These are phyloP conservation scores for Hypercompe scribonia DNA, from an alignment of 2,888 invertebrate species.

Conservation along the genomic window DNA sequence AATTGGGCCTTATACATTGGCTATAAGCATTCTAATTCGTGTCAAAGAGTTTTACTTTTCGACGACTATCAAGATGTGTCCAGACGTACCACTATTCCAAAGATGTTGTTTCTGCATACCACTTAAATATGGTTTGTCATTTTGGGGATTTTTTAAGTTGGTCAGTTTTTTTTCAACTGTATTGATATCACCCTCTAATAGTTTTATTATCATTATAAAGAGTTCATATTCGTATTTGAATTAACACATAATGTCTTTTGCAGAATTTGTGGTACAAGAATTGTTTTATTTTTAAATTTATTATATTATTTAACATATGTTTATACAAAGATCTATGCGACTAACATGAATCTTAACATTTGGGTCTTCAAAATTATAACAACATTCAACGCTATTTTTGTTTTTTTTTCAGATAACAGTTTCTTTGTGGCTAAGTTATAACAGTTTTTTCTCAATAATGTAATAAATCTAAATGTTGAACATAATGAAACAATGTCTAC, in stretches of 20 bases:
- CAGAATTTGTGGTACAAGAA: too few relatives aligned
- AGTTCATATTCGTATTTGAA: too few relatives aligned
- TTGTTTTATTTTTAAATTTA: neutral
- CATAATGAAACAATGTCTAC: too few relatives aligned
- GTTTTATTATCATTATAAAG: too few relatives aligned
- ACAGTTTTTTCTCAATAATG: too few relatives aligned
- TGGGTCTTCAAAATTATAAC: neutral
- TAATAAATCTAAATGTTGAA: too few relatives aligned
- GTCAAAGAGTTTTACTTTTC: neutral
- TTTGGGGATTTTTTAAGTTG: constrained; percentile 12
- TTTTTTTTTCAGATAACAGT: too few relatives aligned
- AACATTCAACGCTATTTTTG: neutral
- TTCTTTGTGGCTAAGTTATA: too few relatives aligned
- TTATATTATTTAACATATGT: neutral
- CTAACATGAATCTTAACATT: neutral
- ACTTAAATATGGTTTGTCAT: neutral
- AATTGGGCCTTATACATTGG: neutral
- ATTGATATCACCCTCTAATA: too few relatives aligned
- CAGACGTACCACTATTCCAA: constrained; percentile 23
- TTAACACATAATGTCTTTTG: too few relatives aligned
- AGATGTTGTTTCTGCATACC: constrained; percentile 14
- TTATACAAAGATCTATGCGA: too few relatives aligned
- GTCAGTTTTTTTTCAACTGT: constrained; percentile 7
- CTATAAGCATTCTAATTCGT: neutral
- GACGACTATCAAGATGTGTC: constrained; percentile 18